These are phyloP conservation scores for Phalacrocorax brasilianus DNA, from an alignment of 2,113 vertebrate species.

Conservation along the genomic window DNA sequence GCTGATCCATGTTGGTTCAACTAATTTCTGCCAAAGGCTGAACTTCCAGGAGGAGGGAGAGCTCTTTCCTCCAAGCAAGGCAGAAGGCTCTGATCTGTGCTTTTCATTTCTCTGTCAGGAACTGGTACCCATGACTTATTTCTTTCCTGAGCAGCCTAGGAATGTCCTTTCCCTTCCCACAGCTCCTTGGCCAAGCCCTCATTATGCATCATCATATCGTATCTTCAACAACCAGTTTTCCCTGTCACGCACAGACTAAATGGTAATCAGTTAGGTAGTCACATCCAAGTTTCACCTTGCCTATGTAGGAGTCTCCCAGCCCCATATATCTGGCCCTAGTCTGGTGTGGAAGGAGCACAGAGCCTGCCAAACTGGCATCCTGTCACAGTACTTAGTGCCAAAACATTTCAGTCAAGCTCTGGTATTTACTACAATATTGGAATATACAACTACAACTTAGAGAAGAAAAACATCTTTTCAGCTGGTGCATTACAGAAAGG, in stretches of 20 bases:
- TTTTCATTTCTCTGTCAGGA: neutral
- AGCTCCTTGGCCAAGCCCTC: neutral
- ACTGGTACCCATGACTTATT: fast-evolving
- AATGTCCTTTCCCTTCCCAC: neutral
- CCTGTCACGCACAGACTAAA: neutral
- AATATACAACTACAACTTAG: neutral
- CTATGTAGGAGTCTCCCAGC: neutral
- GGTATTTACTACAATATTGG: neutral
- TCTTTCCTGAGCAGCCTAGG: neutral
- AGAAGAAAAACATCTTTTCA: constrained; percentile 25
- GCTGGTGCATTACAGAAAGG: neutral
- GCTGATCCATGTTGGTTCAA: neutral
- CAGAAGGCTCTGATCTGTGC: neutral
- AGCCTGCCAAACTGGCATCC: neutral
- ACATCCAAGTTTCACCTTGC: neutral
- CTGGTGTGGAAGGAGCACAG: neutral
- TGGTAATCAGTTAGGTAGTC: neutral
- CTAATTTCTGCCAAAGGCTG: neutral
- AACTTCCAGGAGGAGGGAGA: neutral
- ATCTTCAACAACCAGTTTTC: neutral
- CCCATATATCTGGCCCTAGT: neutral
- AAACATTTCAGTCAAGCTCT: constrained; percentile 10
- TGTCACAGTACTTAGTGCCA: neutral
- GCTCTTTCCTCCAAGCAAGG: neutral
- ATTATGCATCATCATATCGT: neutral